Percentiles rank a stretch among this genome's conserved stretches.
phyloP scores from a whole-genome alignment of 2,797 vertebrate genomes.

The Tragelaphus eurycerus region DNA sequence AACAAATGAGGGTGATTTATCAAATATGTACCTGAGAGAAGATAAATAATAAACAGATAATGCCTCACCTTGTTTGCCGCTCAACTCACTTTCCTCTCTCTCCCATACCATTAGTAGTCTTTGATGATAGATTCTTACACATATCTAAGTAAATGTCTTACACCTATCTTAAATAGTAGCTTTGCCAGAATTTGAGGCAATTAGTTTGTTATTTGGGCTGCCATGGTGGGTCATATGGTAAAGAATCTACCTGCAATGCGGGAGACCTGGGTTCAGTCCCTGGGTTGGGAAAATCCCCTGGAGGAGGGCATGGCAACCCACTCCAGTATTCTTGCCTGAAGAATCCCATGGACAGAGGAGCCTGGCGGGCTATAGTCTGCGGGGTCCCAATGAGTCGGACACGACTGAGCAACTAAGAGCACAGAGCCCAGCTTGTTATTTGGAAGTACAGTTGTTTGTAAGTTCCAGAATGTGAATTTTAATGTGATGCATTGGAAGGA shows the following conservation, averaged over 20 bases:
- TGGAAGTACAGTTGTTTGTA: neutral
- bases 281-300: neutral
- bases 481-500: neutral
- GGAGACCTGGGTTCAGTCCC: neutral
- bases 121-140: neutral
- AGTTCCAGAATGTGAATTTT: neutral
- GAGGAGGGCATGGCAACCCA: neutral
- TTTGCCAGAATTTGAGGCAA: neutral
- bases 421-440: neutral
- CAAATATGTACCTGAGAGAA: neutral
- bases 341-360: neutral
- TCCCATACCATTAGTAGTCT: neutral
- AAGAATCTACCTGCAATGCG: neutral
- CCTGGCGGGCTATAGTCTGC: accelerated
- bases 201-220: neutral
- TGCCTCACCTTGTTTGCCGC: neutral
- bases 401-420: neutral
- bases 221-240: neutral
- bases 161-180: neutral
- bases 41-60: neutral
- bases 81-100: neutral
- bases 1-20: neutral
- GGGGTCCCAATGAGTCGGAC: neutral
- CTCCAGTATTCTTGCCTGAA: neutral
- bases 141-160: neutral